Evolutionary conservation across 1,140 invertebrate genomes (phyloP).

Genomic region (Caenorhabditis remanei): DNA sequence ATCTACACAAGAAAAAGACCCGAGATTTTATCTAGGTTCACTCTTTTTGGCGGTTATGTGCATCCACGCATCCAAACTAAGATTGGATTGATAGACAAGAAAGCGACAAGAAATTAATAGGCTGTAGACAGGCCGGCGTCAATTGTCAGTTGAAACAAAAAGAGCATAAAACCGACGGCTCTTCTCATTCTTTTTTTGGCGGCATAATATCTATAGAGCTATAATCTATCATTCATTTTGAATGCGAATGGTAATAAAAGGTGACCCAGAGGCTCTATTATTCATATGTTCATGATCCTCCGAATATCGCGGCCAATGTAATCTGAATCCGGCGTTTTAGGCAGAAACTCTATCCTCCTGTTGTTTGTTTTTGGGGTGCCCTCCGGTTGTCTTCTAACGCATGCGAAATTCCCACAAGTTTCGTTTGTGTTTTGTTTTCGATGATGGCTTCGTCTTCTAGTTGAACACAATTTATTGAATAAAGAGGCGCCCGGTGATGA

Average conservation of each 20-base stretch:
- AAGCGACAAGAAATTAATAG: constrained; percentile 37
- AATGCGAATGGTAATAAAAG: constrained; percentile 38
- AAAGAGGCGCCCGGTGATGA: constrained; percentile 53
- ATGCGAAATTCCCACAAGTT: constrained; percentile 49
- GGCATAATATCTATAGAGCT: constrained; percentile 24
- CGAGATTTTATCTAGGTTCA: constrained; percentile 32
- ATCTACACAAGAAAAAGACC: constrained; percentile 15
- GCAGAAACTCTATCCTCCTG: constrained; percentile 21
- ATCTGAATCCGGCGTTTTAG: constrained; percentile 48
- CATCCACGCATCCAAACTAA: constrained; percentile 21
- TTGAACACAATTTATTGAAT: constrained; percentile 55
- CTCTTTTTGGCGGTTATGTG: constrained; percentile 14
- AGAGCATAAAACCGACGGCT: constrained; percentile 42
- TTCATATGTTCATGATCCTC: constrained; percentile 47
- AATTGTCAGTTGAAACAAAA: constrained; percentile 53
- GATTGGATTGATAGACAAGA: constrained; percentile 49
- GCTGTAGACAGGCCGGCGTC: constrained; percentile 22
- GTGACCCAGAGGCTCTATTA: constrained; percentile 12
- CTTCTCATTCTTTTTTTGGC: not conserved
- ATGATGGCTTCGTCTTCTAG: constrained; percentile 24
- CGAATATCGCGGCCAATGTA: not conserved
- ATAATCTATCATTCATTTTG: constrained; percentile 41
- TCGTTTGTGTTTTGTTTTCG: constrained; percentile 41
- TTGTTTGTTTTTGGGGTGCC: constrained; percentile 23
- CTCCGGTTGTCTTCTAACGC: constrained; percentile 15